These are phyloP conservation scores for Hemitrygon akajei DNA, from an alignment of 2,797 vertebrate genomes.

Conservation along the genomic window DNA sequence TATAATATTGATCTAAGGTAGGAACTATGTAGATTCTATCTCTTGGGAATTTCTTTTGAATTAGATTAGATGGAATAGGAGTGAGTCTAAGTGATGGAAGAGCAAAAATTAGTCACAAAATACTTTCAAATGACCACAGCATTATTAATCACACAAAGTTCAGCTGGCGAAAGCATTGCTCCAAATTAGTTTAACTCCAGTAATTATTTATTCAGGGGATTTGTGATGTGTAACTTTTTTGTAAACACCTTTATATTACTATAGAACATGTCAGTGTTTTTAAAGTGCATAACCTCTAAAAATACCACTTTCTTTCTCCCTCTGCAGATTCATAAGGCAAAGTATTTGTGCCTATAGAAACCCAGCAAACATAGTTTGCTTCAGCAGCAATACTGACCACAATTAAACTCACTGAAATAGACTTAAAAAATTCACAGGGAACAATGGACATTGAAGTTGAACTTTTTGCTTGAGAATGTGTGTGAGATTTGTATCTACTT, in stretches of 20 bases:
- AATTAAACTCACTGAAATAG: not conserved
- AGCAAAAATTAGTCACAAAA: not conserved
- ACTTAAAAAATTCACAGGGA: too few species aligned
- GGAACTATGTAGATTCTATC: not conserved
- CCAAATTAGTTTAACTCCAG: too few species aligned
- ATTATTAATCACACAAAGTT: not conserved
- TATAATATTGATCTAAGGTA: not conserved
- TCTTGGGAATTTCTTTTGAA: not conserved
- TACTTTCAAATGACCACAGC: not conserved
- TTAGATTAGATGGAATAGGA: not conserved
- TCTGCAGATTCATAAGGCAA: not conserved
- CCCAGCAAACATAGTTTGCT: too few species aligned
- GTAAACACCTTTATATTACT: not conserved
- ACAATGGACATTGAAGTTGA: not conserved
- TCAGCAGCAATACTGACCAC: not conserved
- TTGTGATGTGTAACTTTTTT: not conserved
- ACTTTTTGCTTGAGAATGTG: not conserved
- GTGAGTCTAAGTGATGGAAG: not conserved
- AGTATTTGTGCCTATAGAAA: not conserved
- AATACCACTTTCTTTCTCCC: not conserved
- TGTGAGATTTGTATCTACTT: not conserved
- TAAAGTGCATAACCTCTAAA: not conserved
- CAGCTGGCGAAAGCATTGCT: not conserved
- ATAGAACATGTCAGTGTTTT: not conserved
- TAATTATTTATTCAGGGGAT: not conserved